These are phyloP conservation scores for Oxyruncus cristatus DNA, from an alignment of 2,113 vertebrate species.

Conservation along the genomic window DNA sequence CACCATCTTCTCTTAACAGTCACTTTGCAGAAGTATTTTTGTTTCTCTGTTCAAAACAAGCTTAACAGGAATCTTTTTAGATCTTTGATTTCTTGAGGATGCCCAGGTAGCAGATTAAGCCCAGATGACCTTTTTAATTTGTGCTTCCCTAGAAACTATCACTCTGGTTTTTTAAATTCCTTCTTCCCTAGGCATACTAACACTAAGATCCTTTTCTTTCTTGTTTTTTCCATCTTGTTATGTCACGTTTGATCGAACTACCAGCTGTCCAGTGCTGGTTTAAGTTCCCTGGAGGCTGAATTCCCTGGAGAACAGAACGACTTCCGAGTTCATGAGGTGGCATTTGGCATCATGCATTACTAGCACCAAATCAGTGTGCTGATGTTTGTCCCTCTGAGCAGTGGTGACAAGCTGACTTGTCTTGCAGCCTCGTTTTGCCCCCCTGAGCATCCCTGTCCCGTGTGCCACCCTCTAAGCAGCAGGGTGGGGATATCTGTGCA, in stretches of 20 bases:
- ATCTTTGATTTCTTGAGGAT: neutral
- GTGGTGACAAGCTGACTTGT: neutral
- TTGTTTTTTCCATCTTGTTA: neutral
- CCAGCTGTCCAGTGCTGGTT: neutral
- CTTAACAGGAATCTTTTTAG: neutral
- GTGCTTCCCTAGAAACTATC: neutral
- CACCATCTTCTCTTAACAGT: neutral
- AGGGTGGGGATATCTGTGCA: no score
- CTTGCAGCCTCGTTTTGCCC: neutral
- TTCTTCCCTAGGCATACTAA: neutral
- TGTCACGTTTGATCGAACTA: neutral
- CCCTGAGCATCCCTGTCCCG: neutral
- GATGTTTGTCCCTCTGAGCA: neutral
- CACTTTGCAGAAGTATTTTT: neutral
- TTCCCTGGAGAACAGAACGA: neutral
- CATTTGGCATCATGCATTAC: fast-evolving
- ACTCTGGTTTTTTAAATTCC: neutral
- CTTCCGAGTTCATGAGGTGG: neutral
- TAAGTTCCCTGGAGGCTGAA: neutral
- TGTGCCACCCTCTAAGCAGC: neutral
- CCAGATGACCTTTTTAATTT: neutral
- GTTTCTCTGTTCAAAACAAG: neutral
- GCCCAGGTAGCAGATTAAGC: neutral
- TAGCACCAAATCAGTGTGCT: neutral
- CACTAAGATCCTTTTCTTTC: neutral